phyloP scores from a whole-genome alignment of 2,113 vertebrate genomes.

The Sapajus apella region DNA sequence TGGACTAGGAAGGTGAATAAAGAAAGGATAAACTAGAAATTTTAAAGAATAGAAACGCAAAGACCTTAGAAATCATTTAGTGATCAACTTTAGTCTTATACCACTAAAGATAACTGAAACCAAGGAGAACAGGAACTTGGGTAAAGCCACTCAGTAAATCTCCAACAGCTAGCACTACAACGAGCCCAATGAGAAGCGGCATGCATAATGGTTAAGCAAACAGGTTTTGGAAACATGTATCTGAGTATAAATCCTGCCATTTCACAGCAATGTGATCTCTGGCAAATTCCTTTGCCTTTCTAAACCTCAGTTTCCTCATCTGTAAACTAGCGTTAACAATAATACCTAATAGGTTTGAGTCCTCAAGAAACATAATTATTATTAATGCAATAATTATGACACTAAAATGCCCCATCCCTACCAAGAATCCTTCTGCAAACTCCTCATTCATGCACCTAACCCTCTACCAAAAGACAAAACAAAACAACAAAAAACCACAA shows the following conservation, averaged over 20 bases:
- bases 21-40: background rate
- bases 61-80: background rate
- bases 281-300: background rate
- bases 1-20: slow-evolving; percentile 17
- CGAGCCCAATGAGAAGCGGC: background rate
- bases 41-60: background rate
- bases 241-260: background rate
- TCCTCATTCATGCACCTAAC: background rate
- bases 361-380: background rate
- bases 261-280: background rate
- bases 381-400: background rate
- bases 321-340: background rate
- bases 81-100: background rate
- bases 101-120: background rate
- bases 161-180: background rate
- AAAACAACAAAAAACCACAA: too few relatives aligned
- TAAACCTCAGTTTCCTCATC: background rate
- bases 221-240: background rate
- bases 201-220: background rate
- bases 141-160: background rate
- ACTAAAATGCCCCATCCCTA: background rate
- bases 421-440: background rate
- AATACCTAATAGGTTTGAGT: background rate
- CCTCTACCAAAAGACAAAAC: background rate
- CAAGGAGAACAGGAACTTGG: background rate